Percentiles rank a stretch among this genome's conserved stretches.
Conservation (phyloP, 2,113 vertebrate genomes). For the Phylloscopus trochilus region DNA sequence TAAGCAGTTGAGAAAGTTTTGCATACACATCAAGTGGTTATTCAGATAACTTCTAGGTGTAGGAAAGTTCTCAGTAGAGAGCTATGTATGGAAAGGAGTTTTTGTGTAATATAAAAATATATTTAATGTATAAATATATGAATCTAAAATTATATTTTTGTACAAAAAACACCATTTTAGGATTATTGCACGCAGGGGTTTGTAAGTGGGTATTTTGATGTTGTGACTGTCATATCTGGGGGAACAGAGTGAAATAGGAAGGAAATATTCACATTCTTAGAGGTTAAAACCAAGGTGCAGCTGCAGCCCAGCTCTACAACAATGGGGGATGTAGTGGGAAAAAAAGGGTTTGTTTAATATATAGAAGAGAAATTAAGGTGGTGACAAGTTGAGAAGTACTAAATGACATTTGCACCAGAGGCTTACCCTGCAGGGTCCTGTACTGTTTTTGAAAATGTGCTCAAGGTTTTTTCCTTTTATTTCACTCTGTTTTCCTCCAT, state of each 20-base stretch:
- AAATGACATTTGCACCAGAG: background rate
- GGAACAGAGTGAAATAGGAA: no score
- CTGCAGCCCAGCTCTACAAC: background rate
- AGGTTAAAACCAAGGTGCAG: background rate
- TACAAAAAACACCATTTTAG: no score
- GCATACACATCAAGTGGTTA: background rate
- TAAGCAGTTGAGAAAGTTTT: background rate
- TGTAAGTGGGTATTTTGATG: no score
- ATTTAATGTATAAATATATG: background rate
- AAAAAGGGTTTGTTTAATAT: background rate
- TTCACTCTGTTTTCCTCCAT: fast-evolving
- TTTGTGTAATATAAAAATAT: background rate
- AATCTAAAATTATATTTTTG: no score
- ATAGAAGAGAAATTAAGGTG: background rate
- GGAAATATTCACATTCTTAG: no score
- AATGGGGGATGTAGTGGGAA: background rate
- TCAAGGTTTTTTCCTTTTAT: background rate
- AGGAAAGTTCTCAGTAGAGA: background rate
- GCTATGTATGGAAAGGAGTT: background rate
- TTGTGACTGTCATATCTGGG: no score
- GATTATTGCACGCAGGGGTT: no score
- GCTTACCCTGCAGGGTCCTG: background rate
- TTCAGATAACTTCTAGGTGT: background rate
- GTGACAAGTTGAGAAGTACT: background rate
- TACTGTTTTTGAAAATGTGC: background rate